Base-by-base conservation (phyloP, 2,113 vertebrate species). In the Paramisgurnus dabryanus region DNA sequence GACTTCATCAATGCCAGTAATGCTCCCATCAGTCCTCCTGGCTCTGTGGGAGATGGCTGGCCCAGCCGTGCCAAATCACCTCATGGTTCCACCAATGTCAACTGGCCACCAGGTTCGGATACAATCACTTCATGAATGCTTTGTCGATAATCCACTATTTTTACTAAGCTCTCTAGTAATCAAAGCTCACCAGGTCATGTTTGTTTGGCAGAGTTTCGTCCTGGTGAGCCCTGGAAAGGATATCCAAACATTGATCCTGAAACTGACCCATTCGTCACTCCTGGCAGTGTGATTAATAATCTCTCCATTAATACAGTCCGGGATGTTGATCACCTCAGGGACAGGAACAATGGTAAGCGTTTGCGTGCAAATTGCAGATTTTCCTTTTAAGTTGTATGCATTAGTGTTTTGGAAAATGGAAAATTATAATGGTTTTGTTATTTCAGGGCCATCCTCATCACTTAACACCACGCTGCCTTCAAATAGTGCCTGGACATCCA, bases 401-500 rank as follows among this genome's bases (percentile, higher is more conserved):
- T 82, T 7, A 60, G 49, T 53, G 43, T 22, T 15, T 50, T 0
- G 0, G 3, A 13, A 4, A 40, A 50, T 67, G 0, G 13, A 5
- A n/a, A 22, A 22, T 22, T 47, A 43, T 22, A 0, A 13, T 47
- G 3, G 40, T 10, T 15, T n/a, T 67, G 7, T 7, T 80, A 49
- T 47, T n/a, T 4, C 58, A 99, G 98, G 98, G 96, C 96, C 96
- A 95, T 97, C 98, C 95, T 99, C 98, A 98, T 99, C 98, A 96
- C 93, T 98, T 93, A 99, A 98, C 97, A 99, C 98, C 98, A 95
- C 96, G 95, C 98, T 99, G 98, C 98, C 98, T 99, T 99, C 98
- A 94, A 98, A 96, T 96, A 99, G 98, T 99, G 98, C 98, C 98
- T 99, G 98, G 98, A 98, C 98, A 96, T 98, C 97, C 97, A 97